These are phyloP conservation scores for Xenopus petersii DNA, from an alignment of 2,797 vertebrate species.

Conservation along the genomic window DNA sequence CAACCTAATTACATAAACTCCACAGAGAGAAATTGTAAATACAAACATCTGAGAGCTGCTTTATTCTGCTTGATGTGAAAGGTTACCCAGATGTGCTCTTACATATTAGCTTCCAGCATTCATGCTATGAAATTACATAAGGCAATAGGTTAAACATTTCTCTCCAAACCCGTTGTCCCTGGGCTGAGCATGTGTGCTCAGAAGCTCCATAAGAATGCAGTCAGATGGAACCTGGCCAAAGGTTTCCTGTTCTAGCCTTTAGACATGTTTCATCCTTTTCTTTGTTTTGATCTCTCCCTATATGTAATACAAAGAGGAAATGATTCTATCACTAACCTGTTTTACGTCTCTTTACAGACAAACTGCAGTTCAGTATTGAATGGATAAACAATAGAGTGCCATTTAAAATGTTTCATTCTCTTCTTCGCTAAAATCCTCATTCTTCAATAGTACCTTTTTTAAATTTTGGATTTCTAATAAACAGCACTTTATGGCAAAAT, in stretches of 20 bases:
- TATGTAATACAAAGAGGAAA: constrained; percentile 43
- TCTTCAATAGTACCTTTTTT: no score
- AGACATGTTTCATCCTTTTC: constrained; percentile 36
- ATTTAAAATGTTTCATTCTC: no score
- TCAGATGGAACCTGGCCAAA: constrained; percentile 38
- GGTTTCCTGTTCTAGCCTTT: constrained; percentile 46
- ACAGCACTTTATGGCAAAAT: no score
- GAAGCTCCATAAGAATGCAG: constrained; percentile 41
- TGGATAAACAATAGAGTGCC: no score
- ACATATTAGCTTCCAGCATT: constrained; percentile 41
- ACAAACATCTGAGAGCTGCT: constrained; percentile 37
- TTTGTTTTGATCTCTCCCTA: constrained; percentile 44
- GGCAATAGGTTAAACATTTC: constrained; percentile 48
- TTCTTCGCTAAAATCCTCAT: no score
- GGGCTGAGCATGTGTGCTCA: constrained; percentile 38
- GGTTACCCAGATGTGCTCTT: constrained; percentile 46
- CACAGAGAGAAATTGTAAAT: constrained; percentile 29
- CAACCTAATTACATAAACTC: constrained; percentile 32
- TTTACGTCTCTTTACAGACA: constrained; percentile 10
- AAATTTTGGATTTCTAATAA: no score
- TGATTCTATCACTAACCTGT: constrained; percentile 38
- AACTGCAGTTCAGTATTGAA: no score
- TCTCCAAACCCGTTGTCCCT: constrained; percentile 39
- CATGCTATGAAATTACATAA: constrained; percentile 46
- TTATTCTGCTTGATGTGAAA: constrained; percentile 45